Base-by-base conservation (phyloP, 1,140 invertebrate genomes). In the Drosophila athabasca region DNA sequence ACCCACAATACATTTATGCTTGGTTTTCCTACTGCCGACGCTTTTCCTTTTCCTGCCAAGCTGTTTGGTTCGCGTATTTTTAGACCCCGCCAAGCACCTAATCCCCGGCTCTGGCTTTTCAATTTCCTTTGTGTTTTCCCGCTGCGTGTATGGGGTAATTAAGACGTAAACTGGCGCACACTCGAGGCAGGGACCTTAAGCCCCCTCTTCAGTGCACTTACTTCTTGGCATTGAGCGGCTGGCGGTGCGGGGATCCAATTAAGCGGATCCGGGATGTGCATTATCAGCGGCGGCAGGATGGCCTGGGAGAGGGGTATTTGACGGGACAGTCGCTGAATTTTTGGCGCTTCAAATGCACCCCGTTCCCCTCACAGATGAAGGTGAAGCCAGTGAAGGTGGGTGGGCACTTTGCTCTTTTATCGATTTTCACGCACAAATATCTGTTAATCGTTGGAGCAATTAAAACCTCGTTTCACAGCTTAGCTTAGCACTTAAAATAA, bases 171-270 rank as follows among this genome's bases (percentile, higher is more conserved):
- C 67, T 59, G 67, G 67, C 52, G 65, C 49, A 48, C 46, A 72
- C 66, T 69, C 68, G 51, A 68, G 41, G 35, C 43, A 15, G 11
- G 11, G 35, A 39, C 3, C 24, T n/a, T 26, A 50, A 50, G 15
- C 22, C 48, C 22, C 48, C 22, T 50, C 22, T 50, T 15, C 29
- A 44, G 45, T 62, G 60, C 49, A 91, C 90, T 90, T 90, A 91
- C 90, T 72, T 91, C 90, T 81, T 90, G 85, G 75, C 90, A 91
- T 90, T 83, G 76, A 67, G 72, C 90, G 70, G 52, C 62, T 65
- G 62, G 55, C 51, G 82, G 69, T 50, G 52, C 29, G 45, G 73
- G 64, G 62, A 76, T 78, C 83, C 80, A 90, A 80, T 76, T 73
- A 68, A 76, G 59, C 73, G 73, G 69, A 70, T 46, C 59, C 66